Percentiles rank a stretch among this genome's conserved stretches.
Evolutionary conservation across 2,797 vertebrate species (phyloP).

Genomic region (Oophaga sylvatica): DNA sequence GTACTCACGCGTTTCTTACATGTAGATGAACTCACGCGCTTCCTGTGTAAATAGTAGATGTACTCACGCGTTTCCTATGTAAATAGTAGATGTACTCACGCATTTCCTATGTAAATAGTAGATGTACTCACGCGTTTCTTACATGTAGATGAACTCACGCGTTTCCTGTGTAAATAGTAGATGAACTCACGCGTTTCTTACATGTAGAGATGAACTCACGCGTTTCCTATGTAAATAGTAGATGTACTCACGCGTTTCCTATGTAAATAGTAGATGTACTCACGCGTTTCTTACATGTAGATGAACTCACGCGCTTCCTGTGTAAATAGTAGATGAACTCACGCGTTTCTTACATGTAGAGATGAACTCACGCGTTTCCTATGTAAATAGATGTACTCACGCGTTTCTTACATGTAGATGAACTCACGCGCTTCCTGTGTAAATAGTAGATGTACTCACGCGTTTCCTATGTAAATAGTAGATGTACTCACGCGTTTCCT

Average conservation of each 20-base stretch:
- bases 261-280: neutral
- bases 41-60: neutral
- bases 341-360: neutral
- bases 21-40: neutral
- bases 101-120: neutral
- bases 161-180: neutral
- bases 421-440: neutral
- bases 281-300: neutral
- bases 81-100: neutral
- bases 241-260: no score
- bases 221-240: no score
- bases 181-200: no score
- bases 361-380: neutral
- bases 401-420: neutral
- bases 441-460: neutral
- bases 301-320: neutral
- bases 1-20: neutral
- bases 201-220: no score
- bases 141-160: neutral
- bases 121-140: neutral
- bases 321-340: neutral
- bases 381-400: neutral
- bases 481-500: neutral
- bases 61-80: neutral
- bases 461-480: neutral